phyloP scores from a whole-genome alignment of 2,113 vertebrate genomes.

The Clarias magur region DNA sequence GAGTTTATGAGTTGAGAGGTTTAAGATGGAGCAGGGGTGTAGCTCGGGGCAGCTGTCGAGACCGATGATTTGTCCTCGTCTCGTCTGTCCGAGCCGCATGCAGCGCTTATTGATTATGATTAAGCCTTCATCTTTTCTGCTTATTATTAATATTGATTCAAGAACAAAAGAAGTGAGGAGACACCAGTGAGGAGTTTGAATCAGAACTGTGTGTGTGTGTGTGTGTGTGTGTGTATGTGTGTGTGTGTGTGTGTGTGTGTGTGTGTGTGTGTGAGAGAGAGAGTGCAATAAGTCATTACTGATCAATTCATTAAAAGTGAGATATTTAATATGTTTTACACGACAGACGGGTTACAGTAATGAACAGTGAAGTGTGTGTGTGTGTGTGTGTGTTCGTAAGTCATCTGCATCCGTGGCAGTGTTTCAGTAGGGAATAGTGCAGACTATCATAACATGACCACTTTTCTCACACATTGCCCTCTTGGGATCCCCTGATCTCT shows the following conservation, averaged over 20 bases:
- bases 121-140: constrained; percentile 71
- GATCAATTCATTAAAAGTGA: constrained; percentile 43
- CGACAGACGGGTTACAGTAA: not conserved
- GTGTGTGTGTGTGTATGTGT: constrained; percentile 33
- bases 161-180: constrained; percentile 56
- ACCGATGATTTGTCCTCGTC: constrained; percentile 57
- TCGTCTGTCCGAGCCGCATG: constrained; percentile 46
- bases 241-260: constrained; percentile 34
- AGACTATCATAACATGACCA: constrained; percentile 38
- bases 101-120: constrained; percentile 70
- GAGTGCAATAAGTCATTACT: constrained; percentile 30
- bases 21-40: not conserved
- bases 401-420: not conserved
- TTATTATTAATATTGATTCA: constrained; percentile 78
- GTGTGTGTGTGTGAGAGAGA: no score
- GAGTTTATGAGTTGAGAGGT: not conserved
- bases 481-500: constrained; percentile 46
- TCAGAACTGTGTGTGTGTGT: constrained; percentile 54
- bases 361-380: not conserved
- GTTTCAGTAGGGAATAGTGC: constrained; percentile 20
- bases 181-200: constrained; percentile 52
- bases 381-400: not conserved
- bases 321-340: constrained; percentile 29
- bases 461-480: constrained; percentile 31
- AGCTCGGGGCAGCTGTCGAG: constrained; percentile 48